These are phyloP conservation scores for Stenodema calcarata DNA, from an alignment of 2,888 invertebrate genomes.

Conservation along the genomic window DNA sequence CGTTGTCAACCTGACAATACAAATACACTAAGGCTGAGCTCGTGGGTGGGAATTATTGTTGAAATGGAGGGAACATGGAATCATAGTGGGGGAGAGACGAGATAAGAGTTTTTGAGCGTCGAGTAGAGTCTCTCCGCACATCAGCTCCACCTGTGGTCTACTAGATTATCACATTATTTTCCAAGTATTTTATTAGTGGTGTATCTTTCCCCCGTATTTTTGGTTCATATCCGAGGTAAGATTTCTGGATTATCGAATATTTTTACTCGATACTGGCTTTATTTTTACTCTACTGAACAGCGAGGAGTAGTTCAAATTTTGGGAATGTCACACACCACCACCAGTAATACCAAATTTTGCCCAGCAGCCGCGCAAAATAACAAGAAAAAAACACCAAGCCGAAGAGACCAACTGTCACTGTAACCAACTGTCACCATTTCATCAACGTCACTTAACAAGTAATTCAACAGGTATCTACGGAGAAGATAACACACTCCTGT, in stretches of 20 bases:
- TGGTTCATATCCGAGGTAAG: not conserved
- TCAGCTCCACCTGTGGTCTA: conserved; percentile 50
- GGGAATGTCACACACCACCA: too few species aligned
- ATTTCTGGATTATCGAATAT: not conserved
- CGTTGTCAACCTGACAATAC: conserved; percentile 3
- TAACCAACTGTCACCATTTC: too few species aligned
- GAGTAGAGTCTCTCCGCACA: conserved; percentile 43
- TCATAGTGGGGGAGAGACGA: conserved; percentile 45
- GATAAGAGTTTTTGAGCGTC: conserved; percentile 53
- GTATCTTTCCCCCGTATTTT: not conserved
- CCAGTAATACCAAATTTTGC: too few species aligned
- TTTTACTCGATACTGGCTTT: too few species aligned
- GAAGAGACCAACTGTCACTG: too few species aligned
- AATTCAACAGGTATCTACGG: too few species aligned
- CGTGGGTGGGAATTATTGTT: conserved; percentile 15
- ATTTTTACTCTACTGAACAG: too few species aligned
- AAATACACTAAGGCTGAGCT: conserved; percentile 24
- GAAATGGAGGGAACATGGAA: conserved; percentile 42
- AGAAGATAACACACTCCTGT: too few species aligned
- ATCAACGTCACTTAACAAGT: too few species aligned
- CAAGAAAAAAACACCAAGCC: too few species aligned
- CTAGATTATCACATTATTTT: not conserved
- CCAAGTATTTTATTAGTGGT: not conserved
- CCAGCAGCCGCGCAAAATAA: too few species aligned
- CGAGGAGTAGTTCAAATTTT: too few species aligned